Evolutionary conservation across 2,888 invertebrate genomes (phyloP), one percentile per base, ranked within the genome.

Genomic region (Synanthedon andrenaeformis): DNA sequence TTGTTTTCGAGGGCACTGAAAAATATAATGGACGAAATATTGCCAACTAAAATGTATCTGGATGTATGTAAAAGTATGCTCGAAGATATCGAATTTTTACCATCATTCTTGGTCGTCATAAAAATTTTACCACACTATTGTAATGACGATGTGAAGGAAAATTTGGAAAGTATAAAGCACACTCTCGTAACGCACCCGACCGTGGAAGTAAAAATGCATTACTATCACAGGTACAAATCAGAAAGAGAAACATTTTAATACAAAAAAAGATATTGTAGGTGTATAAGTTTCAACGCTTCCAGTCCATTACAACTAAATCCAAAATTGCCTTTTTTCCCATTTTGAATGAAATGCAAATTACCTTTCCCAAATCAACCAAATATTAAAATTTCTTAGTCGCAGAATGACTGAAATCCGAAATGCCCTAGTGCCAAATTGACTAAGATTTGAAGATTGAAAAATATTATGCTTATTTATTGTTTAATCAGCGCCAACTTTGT

Each of bases 161-260:
- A 58, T 56, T 52, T 57, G n/a, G 42, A 42, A 52, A 42, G 42
- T 35, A 13, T 51, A 12, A 49, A 49, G 3, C 52, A 58, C n/a
- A 56, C 19, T n/a, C 51, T 74, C 14, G 49, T 57, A 51, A 56
- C 58, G 8, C 67, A 78, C 56, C 64, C 76, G 3, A 75, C 74
- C 14, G 61, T 68, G 13, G 81, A 79, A 65, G 64, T 76, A 5
- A 68, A 65, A 62, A 70, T 74, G 67, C 72, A 76, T 61, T 74
- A 63, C 54, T 63, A 57, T 35, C 23, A 49, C 19, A 23, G 12
- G 19, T 49, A 19, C 19, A 49, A 49, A 12, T n/a, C 45, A 14
- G 12, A 45, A 45, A 14, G 23, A 23, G 5, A 23, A 23, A 23
- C 1, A 23, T 23, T 23, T 4, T 23, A 23, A 23, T 23, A 23